Evolutionary conservation across 1,140 invertebrate genomes (phyloP), one percentile per base, ranked within the genome.

Genomic region (Nomia melanderi): DNA sequence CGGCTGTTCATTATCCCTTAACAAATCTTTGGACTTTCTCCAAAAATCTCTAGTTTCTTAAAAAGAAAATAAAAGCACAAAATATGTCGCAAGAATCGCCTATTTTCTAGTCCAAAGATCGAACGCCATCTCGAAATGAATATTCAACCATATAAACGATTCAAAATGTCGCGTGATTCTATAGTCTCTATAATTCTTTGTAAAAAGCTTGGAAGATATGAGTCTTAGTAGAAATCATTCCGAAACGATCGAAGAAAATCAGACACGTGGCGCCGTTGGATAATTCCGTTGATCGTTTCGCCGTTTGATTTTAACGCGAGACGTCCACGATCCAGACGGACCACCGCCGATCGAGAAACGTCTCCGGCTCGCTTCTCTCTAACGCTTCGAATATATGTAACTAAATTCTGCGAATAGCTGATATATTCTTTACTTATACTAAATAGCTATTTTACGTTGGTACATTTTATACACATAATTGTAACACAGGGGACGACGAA

Each of bases 391-490:
- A 67, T 77, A 63, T 63, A 70, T 25, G 75, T 65, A 50, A 62
- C 69, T 74, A 76, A n/a, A 53, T 83, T 56, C 64, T 69, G 62
- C 50, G 54, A 54, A 79, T 83, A 70, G 70, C 50, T 79, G 77
- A 75, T 75, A 83, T 75, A 83, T 62, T 65, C 70, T 83, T 83
- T 69, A 81, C 82, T 84, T 84, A 84, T 50, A 53, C 63, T 84
- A 84, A 74, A 69, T n/a, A n/a, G 53, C 67, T 84, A 84, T 78
- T 76, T 84, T 78, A 84, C 63, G 69, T 84, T 75, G 78, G 56
- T 84, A 84, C 83, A 84, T 84, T 84, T 84, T 84, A 84, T 84
- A 84, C 83, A 84, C 80, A 57, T 84, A 84, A 81, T 81, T 67
- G 74, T 84, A 81, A 69, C 74, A 44, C 74, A 84, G 56, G 64